Percentiles rank a stretch among this genome's conserved stretches.
These are phyloP conservation scores for Orthonychiurus folsomi DNA, from an alignment of 2,888 invertebrate species.

Conservation along the genomic window DNA sequence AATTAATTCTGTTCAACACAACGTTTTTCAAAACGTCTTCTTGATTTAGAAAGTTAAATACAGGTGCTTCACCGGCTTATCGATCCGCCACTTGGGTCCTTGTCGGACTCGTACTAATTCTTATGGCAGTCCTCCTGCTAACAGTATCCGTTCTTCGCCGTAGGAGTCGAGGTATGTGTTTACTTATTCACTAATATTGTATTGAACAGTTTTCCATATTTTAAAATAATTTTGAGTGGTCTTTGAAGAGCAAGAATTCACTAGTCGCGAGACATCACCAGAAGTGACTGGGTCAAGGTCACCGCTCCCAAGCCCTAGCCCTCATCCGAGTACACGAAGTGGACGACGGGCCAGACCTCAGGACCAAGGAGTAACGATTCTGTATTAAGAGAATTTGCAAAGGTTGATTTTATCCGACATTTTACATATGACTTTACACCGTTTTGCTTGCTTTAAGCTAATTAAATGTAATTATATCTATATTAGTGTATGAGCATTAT, in stretches of 20 bases:
- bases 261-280: conserved; percentile 39
- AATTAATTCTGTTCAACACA: neutral
- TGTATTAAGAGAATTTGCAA: conserved; percentile 25
- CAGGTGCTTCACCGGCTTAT: conserved; percentile 35
- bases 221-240: neutral
- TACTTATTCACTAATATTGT: neutral
- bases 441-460: too few relatives aligned
- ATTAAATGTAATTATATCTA: too few relatives aligned
- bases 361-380: conserved; percentile 39
- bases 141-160: conserved; percentile 36
- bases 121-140: conserved; percentile 35
- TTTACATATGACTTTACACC: too few relatives aligned
- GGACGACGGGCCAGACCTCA: conserved; percentile 33
- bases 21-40: neutral
- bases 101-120: conserved; percentile 36
- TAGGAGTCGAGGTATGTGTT: conserved; percentile 32
- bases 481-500: too few relatives aligned
- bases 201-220: neutral
- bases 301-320: conserved; percentile 39
- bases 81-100: conserved; percentile 39
- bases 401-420: conserved; percentile 2
- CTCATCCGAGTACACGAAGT: conserved; percentile 35
- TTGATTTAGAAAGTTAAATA: conserved; percentile 4
- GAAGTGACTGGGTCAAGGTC: conserved; percentile 38
- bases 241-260: conserved; percentile 38